phyloP scores from a whole-genome alignment of 2,797 vertebrate genomes.

The Poecilia wingei region DNA sequence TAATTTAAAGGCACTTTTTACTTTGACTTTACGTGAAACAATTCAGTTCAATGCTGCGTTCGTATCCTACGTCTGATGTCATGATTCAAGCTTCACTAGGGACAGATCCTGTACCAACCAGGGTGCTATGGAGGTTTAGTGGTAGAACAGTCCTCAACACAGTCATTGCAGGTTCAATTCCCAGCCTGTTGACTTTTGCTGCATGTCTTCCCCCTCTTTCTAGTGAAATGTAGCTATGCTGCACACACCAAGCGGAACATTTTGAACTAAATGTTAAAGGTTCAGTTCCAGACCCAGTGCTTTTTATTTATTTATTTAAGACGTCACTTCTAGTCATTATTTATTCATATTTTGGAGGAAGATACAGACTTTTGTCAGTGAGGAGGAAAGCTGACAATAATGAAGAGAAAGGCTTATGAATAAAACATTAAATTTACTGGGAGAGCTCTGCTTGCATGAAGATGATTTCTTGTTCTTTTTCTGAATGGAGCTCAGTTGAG shows the following conservation, averaged over 20 bases:
- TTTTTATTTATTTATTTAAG: constrained; percentile 15
- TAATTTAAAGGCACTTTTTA: no score
- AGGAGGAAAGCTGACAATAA: constrained; percentile 29
- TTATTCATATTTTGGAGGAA: constrained; percentile 14
- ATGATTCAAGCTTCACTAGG: no score
- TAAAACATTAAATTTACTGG: constrained; percentile 63
- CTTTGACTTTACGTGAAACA: no score
- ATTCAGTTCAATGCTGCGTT: no score
- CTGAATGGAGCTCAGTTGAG: constrained; percentile 16
- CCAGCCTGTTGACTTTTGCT: no score
- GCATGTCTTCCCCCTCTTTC: no score
- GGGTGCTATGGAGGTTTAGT: no score
- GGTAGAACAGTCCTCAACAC: no score
- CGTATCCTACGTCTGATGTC: no score
- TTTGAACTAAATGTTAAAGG: constrained; percentile 31
- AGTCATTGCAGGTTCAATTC: no score
- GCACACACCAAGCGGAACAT: not conserved
- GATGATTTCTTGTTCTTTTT: constrained; percentile 31
- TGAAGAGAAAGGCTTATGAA: constrained; percentile 51
- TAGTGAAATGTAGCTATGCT: not conserved
- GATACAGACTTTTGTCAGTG: constrained; percentile 26
- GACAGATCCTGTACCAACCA: no score
- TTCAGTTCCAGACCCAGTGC: constrained; percentile 19
- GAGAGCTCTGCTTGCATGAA: constrained; percentile 44
- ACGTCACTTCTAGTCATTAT: not conserved